A percentile compares a stretch with the other conserved stretches of the same genome.
These are phyloP conservation scores for Oikopleura albicans DNA, from an alignment of 23 tunicate species.

Conservation along the genomic window DNA sequence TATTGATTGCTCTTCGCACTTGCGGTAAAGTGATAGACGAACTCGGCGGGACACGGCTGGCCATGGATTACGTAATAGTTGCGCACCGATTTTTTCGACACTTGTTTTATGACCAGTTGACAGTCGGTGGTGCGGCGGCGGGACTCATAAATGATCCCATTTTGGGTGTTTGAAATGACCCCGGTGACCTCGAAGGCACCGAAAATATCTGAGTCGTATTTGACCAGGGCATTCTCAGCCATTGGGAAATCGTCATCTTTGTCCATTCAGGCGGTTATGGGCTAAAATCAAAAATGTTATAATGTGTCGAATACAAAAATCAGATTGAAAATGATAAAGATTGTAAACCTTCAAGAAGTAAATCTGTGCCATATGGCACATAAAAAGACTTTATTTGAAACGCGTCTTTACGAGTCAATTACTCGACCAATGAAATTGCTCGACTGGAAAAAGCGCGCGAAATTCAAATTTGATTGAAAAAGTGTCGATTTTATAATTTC, in stretches of 20 bases:
- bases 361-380: too few relatives aligned
- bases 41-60: conserved; percentile 18
- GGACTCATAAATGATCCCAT: conserved; percentile 9
- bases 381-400: too few relatives aligned
- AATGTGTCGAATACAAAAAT: too few relatives aligned
- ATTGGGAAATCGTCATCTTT: neutral
- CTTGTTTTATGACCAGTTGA: neutral
- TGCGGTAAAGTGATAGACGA: conserved; percentile 12
- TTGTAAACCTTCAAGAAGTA: too few relatives aligned
- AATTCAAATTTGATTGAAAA: too few relatives aligned
- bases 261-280: too few relatives aligned
- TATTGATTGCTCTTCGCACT: neutral
- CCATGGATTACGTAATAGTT: conserved; percentile 13
- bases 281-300: too few relatives aligned
- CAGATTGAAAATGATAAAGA: too few relatives aligned
- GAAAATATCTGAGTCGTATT: conserved; percentile 8
- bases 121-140: neutral
- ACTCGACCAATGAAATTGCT: too few relatives aligned
- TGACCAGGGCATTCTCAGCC: neutral
- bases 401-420: too few relatives aligned
- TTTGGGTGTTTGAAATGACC: conserved; percentile 15
- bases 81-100: conserved; percentile 1
- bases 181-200: conserved; percentile 18
- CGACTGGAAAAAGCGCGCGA: too few relatives aligned
- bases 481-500: too few relatives aligned